These are phyloP conservation scores for Patiria miniata DNA, from an alignment of 35 echinoderm and acorn worm genomes.

Conservation along the genomic window DNA sequence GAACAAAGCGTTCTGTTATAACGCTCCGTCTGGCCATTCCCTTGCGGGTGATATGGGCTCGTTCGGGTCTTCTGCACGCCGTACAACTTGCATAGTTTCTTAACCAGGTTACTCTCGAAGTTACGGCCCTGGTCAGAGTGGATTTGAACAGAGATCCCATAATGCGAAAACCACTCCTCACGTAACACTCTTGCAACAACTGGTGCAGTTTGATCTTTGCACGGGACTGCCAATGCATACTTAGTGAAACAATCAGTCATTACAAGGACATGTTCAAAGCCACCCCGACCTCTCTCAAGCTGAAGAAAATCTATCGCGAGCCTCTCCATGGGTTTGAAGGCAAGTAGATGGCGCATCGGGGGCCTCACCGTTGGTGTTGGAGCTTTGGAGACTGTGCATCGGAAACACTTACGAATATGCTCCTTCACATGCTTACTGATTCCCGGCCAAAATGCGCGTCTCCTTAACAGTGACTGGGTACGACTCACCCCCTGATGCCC, in stretches of 20 bases:
- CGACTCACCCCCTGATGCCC: constrained; percentile 57
- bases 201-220: constrained; percentile 43
- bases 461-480: constrained; percentile 32
- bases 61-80: constrained; percentile 40
- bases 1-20: constrained; percentile 54
- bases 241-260: constrained; percentile 59
- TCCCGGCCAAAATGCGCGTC: constrained; percentile 64
- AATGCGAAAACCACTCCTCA: constrained; percentile 63
- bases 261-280: constrained; percentile 52
- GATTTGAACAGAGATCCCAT: constrained; percentile 47
- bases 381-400: constrained; percentile 31
- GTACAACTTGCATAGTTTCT: constrained; percentile 49
- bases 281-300: constrained; percentile 29
- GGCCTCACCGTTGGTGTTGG: constrained; percentile 38
- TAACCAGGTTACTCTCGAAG: constrained; percentile 49
- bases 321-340: not conserved
- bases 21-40: constrained; percentile 51
- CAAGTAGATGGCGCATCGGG: not conserved
- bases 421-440: not conserved
- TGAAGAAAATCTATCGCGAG: constrained; percentile 35
- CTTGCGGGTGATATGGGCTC: constrained; percentile 60
- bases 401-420: constrained; percentile 31
- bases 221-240: constrained; percentile 58
- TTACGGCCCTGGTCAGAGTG: constrained; percentile 60
- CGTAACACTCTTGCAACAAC: constrained; percentile 45